Conservation (phyloP, 2,113 vertebrate species). For the Bothrops jararaca region DNA sequence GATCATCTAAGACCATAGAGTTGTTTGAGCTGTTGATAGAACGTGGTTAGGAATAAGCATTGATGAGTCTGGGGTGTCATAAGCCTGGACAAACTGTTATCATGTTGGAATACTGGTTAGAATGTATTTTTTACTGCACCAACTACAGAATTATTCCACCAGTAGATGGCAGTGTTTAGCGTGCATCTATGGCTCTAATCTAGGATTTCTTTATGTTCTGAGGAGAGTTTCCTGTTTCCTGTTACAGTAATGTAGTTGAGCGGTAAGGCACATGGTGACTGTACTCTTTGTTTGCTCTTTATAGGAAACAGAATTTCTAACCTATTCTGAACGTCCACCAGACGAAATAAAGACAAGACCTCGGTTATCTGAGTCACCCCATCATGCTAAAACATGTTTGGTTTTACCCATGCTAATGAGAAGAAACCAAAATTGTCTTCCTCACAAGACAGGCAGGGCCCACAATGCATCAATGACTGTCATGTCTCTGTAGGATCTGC, state of each 20-base stretch:
- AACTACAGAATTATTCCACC: too few relatives aligned
- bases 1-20: background rate
- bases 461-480: background rate
- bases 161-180: background rate
- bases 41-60: background rate
- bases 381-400: background rate
- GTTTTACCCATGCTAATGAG: background rate
- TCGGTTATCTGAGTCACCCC: background rate
- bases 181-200: background rate
- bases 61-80: background rate
- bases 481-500: background rate
- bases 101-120: background rate
- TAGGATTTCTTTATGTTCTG: background rate
- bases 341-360: background rate
- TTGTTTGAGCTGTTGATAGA: background rate
- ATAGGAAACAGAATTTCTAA: too few relatives aligned
- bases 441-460: background rate
- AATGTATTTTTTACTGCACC: background rate
- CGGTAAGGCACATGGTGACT: background rate
- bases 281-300: background rate
- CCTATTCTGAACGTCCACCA: background rate
- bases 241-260: background rate
- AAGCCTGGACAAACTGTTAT: background rate
- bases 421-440: background rate
- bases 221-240: background rate